Evolutionary conservation across 2,113 vertebrate species (phyloP).

Genomic region (Anolis carolinensis): DNA sequence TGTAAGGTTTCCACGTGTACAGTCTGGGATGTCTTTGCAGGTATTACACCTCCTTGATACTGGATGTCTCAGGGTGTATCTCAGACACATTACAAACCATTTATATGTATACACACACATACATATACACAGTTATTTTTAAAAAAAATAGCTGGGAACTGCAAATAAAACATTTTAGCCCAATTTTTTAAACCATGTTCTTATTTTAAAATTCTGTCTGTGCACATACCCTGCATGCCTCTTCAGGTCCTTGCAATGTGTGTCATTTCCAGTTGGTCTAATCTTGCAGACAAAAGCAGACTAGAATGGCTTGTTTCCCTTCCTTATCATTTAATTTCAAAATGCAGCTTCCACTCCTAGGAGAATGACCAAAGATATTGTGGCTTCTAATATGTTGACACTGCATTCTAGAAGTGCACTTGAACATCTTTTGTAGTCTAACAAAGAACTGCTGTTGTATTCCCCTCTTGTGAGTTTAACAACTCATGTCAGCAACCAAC

Average conservation of each 20-base stretch:
- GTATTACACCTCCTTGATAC: too few species aligned
- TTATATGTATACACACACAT: not conserved
- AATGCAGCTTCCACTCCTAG: not conserved
- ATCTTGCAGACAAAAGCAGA: not conserved
- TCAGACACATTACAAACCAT: not conserved
- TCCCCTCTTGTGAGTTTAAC: not conserved
- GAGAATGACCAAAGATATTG: not conserved
- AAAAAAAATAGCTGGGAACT: not conserved
- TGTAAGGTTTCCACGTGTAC: too few species aligned
- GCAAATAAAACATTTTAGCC: not conserved
- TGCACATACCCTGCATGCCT: not conserved
- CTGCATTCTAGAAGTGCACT: not conserved
- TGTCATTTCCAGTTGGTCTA: not conserved
- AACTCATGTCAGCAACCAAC: not conserved
- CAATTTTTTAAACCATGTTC: not conserved
- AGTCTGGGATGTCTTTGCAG: too few species aligned
- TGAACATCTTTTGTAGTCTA: constrained; percentile 3
- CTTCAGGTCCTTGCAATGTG: not conserved
- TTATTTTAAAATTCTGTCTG: not conserved
- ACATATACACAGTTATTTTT: too few species aligned
- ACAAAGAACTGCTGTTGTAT: not conserved
- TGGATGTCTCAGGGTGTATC: not conserved
- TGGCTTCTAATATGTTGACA: not conserved
- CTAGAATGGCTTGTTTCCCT: not conserved
- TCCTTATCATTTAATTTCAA: too few species aligned